Base-by-base conservation (phyloP, 2,113 vertebrate genomes). In the Epinephelus fuscoguttatus region DNA sequence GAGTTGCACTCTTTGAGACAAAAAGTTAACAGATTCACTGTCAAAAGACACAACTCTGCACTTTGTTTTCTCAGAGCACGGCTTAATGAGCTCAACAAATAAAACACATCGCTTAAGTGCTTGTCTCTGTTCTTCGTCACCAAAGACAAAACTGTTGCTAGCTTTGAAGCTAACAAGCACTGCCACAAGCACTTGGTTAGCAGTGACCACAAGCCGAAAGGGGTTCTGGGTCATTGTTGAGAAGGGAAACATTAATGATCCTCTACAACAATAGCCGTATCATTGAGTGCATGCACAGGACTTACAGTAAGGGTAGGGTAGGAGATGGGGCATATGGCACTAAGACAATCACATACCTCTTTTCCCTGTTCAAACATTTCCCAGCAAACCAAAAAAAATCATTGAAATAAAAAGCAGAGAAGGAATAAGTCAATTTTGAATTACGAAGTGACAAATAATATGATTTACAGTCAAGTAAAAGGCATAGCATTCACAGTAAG, bases 281-380 rank as follows among this genome's bases (percentile, higher is more conserved):
- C 86, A 93, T 94, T 92, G 95, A 93, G 95, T 93, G 93, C 97
- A 98, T 99, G 97, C 98, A 97, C 94, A 90, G 86, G 95, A 88
- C 93, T 95, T 93, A 95, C 86, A 21, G 52, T 63, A 93, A 56
- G 61, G 75, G 62, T 12, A 94, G 95, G 80, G 55, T 45, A 49
- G 83, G 70, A 77, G 53, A 66, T 1, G 25, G 86, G 84, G 66
- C 23, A 75, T 55, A 89, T 73, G 52, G 95, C 95, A 91, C 86
- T 95, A 76, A 85, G 84, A 91, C 86, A 94, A 90, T 95, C 96
- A 99, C 98, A 96, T 99, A 99, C 98, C 98, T 99, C 97, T 98
- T 97, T 98, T 92, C 97, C 97, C 98, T 99, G 97, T 94, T 95
- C 95, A 95, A 95, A 95, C 95, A 97, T 97, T 97, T 96, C 96